Conservation (phyloP, 2,113 vertebrate genomes). For the Vombatus ursinus region DNA sequence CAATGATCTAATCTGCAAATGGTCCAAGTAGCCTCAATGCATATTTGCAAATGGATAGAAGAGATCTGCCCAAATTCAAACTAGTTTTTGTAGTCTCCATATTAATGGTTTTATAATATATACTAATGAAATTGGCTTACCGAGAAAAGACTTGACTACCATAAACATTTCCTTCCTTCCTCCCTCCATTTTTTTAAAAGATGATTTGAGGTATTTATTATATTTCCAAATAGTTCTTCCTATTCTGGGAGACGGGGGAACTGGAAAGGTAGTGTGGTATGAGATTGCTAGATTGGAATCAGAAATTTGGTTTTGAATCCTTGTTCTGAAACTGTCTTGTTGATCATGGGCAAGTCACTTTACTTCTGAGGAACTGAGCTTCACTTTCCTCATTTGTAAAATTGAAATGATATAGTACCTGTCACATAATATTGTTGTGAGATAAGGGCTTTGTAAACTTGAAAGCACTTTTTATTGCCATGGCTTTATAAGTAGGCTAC, state of each 20-base stretch:
- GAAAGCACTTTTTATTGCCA: neutral
- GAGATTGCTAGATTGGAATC: neutral
- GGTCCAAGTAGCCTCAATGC: neutral
- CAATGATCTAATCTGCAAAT: neutral
- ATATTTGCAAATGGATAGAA: neutral
- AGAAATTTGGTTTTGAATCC: neutral
- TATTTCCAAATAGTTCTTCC: neutral
- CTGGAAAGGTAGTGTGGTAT: neutral
- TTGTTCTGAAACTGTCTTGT: neutral
- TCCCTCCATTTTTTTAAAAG: neutral
- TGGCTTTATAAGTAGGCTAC: neutral
- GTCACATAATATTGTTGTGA: neutral
- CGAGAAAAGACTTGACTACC: neutral
- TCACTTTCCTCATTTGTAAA: neutral
- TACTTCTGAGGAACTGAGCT: neutral
- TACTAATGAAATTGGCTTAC: constrained; percentile 39
- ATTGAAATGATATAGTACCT: neutral
- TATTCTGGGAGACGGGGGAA: neutral
- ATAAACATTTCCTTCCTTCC: neutral
- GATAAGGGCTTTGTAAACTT: neutral
- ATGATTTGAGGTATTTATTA: neutral
- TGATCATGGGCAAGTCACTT: neutral
- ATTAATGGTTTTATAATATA: constrained; percentile 29
- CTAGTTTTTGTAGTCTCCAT: neutral
- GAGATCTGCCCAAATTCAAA: constrained; percentile 23